Conservation (phyloP, 2,113 vertebrate species). For the Trogon melanurus region DNA sequence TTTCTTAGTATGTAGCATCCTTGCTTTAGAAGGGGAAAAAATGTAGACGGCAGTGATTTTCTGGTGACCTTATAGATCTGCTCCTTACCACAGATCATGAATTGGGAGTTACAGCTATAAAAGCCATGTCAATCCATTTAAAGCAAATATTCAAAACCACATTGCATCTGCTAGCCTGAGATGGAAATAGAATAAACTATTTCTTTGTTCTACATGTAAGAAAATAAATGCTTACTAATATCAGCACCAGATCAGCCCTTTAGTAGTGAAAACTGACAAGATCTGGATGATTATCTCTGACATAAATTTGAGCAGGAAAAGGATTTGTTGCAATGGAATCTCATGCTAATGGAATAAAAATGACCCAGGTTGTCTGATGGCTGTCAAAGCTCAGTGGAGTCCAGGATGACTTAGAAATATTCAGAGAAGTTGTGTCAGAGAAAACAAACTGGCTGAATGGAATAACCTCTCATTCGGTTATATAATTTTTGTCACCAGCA, state of each 20-base stretch:
- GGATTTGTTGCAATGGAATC: conserved; percentile 54
- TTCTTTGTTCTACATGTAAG: neutral
- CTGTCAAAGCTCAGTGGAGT: conserved; percentile 46
- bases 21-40: neutral
- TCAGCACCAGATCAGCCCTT: conserved; percentile 32
- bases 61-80: neutral
- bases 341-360: conserved; percentile 70
- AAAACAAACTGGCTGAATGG: conserved; percentile 50
- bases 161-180: neutral
- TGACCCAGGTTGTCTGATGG: conserved; percentile 8
- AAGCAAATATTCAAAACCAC: neutral
- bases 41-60: neutral
- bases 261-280: conserved; percentile 59
- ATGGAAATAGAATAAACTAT: conserved; percentile 20
- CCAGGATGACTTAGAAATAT: conserved; percentile 42
- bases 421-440: conserved; percentile 8
- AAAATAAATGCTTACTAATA: conserved; percentile 37
- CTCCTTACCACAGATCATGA: neutral
- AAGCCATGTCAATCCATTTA: neutral
- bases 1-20: neutral
- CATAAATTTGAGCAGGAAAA: conserved; percentile 63
- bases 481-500: conserved; percentile 27
- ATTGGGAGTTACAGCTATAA: neutral
- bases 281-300: conserved; percentile 56
- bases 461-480: conserved; percentile 40